Conservation (phyloP, 1,140 invertebrate species). For the Rhagoletis zephyria region DNA sequence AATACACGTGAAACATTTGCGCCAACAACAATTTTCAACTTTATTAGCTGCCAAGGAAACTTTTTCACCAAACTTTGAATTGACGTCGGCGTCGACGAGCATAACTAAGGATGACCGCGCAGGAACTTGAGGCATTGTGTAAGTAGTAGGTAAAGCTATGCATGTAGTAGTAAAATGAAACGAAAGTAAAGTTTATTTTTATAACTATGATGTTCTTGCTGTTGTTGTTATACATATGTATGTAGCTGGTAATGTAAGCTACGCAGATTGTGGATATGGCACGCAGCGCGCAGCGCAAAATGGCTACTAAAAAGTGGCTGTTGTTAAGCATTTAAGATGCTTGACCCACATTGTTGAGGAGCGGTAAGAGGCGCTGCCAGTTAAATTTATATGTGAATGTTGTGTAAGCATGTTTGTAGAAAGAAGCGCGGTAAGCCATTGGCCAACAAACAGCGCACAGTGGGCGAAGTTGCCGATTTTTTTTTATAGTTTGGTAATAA, state of each 20-base stretch:
- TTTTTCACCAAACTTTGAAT: neutral
- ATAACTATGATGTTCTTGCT: neutral
- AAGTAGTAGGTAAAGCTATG: too few species aligned
- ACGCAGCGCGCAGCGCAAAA: neutral
- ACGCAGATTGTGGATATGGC: neutral
- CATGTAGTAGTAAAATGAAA: neutral
- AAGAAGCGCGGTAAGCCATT: neutral
- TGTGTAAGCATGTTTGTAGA: too few species aligned
- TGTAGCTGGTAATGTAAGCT: neutral
- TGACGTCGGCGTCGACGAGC: neutral
- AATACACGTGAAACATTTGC: conserved; percentile 35
- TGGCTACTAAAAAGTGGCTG: conserved; percentile 3
- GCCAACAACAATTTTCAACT: conserved; percentile 27
- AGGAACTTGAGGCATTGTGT: neutral
- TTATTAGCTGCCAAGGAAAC: conserved; percentile 44
- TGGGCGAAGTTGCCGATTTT: too few species aligned
- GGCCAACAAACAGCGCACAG: neutral
- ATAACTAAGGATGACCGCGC: conserved; percentile 35
- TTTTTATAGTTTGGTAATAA: too few species aligned
- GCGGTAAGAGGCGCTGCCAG: neutral
- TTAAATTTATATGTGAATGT: neutral
- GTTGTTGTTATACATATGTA: too few species aligned
- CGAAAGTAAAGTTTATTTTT: conserved; percentile 43
- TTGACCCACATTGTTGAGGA: conserved; percentile 30
- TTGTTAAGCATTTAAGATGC: conserved; percentile 15